These are phyloP conservation scores for Callinectes sapidus DNA, from an alignment of 2,888 invertebrate genomes.

Conservation along the genomic window DNA sequence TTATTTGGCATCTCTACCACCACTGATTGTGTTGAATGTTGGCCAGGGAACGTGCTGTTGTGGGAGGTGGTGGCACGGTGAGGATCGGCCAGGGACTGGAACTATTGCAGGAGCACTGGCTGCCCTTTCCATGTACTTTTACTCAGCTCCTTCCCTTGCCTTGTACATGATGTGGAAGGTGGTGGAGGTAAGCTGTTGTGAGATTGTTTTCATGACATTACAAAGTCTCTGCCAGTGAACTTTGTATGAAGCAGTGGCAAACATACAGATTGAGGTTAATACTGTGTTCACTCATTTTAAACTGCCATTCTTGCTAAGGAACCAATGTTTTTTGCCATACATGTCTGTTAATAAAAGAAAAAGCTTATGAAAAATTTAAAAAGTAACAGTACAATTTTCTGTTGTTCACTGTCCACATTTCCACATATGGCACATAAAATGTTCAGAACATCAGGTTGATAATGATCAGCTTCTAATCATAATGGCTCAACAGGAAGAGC, in stretches of 20 bases:
- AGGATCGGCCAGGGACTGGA: slow-evolving; percentile 53
- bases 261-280: neutral
- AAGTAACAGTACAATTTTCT: no score
- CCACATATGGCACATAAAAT: no score
- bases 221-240: neutral
- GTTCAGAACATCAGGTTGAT: no score
- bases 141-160: slow-evolving; percentile 87
- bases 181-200: slow-evolving; percentile 81
- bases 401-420: no score
- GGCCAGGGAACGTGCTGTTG: slow-evolving; percentile 57
- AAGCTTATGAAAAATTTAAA: no score
- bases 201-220: neutral
- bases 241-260: neutral
- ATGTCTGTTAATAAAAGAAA: no score
- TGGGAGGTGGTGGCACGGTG: slow-evolving; percentile 56
- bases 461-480: no score
- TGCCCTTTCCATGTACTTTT: slow-evolving; percentile 83
- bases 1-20: neutral
- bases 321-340: no score
- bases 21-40: neutral
- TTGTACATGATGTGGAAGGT: slow-evolving; percentile 89
- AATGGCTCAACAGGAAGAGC: no score
- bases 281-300: neutral
- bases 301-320: no score
- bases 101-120: slow-evolving; percentile 83